A percentile compares a stretch with the other conserved stretches of the same genome.
phyloP scores from a whole-genome alignment of 2,888 invertebrate genomes.

The Nudaria mundana region DNA sequence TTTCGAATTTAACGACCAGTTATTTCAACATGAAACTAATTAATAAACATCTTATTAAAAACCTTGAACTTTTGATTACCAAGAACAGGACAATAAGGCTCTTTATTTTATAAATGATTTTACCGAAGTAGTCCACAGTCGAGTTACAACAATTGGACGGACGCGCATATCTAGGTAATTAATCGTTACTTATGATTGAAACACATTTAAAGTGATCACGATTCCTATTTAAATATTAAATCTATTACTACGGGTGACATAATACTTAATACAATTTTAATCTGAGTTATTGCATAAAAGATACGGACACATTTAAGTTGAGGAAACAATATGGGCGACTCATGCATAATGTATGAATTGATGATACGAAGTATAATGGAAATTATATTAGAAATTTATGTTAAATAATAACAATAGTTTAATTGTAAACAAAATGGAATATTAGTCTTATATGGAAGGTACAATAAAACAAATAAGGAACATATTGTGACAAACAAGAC shows the following conservation, averaged over 20 bases:
- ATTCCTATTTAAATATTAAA: constrained; percentile 77
- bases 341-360: constrained; percentile 65
- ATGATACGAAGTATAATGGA: constrained; percentile 54
- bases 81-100: constrained; percentile 70
- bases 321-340: constrained; percentile 70
- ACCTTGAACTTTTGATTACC: constrained; percentile 76
- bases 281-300: constrained; percentile 71
- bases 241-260: constrained; percentile 73
- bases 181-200: constrained; percentile 79
- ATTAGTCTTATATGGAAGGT: no score
- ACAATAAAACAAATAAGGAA: no score
- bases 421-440: constrained; percentile 54
- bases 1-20: constrained; percentile 56
- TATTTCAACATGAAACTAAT: constrained; percentile 66
- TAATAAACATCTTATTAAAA: constrained; percentile 71
- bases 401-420: constrained; percentile 62
- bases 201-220: constrained; percentile 75
- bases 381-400: constrained; percentile 65
- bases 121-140: constrained; percentile 47
- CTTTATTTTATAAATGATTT: constrained; percentile 60
- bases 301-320: constrained; percentile 61
- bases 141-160: constrained; percentile 50
- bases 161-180: constrained; percentile 75
- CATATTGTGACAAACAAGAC: no score
- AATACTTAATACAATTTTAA: constrained; percentile 76